Base-by-base conservation (phyloP, 2,797 vertebrate species). In the Gambelia wislizenii region DNA sequence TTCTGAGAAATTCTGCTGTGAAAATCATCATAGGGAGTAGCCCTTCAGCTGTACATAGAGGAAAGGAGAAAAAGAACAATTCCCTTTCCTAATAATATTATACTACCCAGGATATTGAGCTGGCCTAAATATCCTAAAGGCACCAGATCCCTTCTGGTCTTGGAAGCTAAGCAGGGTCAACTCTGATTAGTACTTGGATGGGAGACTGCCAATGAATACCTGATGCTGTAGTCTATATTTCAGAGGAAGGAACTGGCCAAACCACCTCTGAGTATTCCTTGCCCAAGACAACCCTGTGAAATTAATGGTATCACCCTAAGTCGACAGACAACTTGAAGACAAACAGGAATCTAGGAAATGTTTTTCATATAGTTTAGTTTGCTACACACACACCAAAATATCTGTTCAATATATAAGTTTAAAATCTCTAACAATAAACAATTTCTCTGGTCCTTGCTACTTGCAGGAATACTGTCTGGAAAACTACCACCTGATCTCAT, bases 341-440 rank as follows among this genome's bases (percentile, higher is more conserved):
- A n/a, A n/a, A n/a, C n/a, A n/a, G n/a, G n/a, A n/a, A 13, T 4
- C 83, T 56, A 88, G 86, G 83, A 59, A 13, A 67, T 33, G 3
- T 76, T 80, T 12, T 49, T 42, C 87, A 33, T 85, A 79, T 61
- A 89, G 64, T 2, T 83, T 56, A 9, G 0, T 87, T 79, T 89
- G 10, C 42, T 56, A 44, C 72, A 77, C n/a, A n/a, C n/a, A n/a
- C n/a, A n/a, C n/a, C n/a, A n/a, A n/a, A n/a, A n/a, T n/a, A n/a
- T n/a, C n/a, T n/a, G n/a, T n/a, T n/a, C n/a, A n/a, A n/a, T 79
- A 36, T 49, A 2, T 79, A 78, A 33, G 18, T 54, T 52, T 49
- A 22, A 52, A 7, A 81, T 9, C 2, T 76, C 42, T n/a, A 81
- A 12, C 36, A 75, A 9, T 44, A 36, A 54, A 80, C 9, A 39